A percentile compares a stretch with the other conserved stretches of the same genome.
phyloP scores from a whole-genome alignment of 2,888 invertebrate species.

The Cosmia trapezina region DNA sequence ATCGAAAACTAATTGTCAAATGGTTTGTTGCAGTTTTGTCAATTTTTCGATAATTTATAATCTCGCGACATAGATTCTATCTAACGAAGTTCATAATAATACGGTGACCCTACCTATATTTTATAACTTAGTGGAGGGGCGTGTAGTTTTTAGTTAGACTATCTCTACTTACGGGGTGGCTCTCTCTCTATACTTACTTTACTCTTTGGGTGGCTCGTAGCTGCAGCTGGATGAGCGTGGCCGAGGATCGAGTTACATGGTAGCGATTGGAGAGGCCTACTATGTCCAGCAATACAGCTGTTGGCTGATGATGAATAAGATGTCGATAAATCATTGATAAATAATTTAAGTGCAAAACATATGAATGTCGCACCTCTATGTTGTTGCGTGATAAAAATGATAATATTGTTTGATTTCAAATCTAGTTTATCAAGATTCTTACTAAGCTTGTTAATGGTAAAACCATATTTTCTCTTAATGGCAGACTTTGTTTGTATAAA shows the following conservation, averaged over 20 bases:
- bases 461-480: conserved; percentile 35
- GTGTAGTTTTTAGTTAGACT: no score
- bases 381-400: conserved; percentile 77
- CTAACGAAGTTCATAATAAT: no score
- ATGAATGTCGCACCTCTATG: conserved; percentile 71
- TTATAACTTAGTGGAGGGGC: no score
- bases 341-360: not conserved
- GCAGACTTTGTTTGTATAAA: conserved; percentile 25
- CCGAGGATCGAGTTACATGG: not conserved
- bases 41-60: no score
- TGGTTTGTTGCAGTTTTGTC: no score
- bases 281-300: not conserved
- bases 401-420: conserved; percentile 76
- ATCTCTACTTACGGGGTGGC: not conserved
- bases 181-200: no score
- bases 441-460: conserved; percentile 40
- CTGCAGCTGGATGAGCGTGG: not conserved
- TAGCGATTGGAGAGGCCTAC: not conserved
- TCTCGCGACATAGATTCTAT: no score
- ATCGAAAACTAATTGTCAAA: no score
- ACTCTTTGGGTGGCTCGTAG: no score
- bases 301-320: no score
- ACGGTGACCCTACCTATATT: no score
- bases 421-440: conserved; percentile 62
- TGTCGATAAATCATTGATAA: conserved; percentile 15